These are phyloP conservation scores for Sphinx pinastri DNA, from an alignment of 2,888 invertebrate species.

Conservation along the genomic window DNA sequence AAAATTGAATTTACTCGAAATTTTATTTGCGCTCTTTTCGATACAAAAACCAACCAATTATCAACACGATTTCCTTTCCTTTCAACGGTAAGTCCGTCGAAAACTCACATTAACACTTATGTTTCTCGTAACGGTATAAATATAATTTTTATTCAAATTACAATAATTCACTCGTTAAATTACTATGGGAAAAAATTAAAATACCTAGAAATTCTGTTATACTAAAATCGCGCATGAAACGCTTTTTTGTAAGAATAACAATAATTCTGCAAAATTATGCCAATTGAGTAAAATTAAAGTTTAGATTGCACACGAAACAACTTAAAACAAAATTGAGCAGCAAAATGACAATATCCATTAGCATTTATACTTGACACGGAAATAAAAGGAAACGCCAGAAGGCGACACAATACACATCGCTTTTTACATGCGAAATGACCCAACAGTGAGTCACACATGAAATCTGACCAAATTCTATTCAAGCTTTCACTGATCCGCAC, in stretches of 20 bases:
- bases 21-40: background rate
- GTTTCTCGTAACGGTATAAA: background rate
- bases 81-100: background rate
- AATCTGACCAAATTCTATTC: conserved; percentile 39
- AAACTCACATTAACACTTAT: background rate
- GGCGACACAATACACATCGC: conserved; percentile 39
- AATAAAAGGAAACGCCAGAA: conserved; percentile 69
- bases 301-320: background rate
- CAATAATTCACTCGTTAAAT: background rate
- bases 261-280: no score
- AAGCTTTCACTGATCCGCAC: conserved; percentile 20
- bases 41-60: conserved; percentile 1
- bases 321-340: background rate
- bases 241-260: no score
- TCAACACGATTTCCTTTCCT: conserved; percentile 2
- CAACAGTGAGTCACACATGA: conserved; percentile 45
- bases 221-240: background rate
- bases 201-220: background rate
- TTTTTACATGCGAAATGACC: conserved; percentile 32
- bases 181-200: background rate
- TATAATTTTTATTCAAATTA: background rate
- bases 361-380: conserved; percentile 57
- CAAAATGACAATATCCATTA: conserved; percentile 51
- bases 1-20: background rate
- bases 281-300: background rate